Percentiles rank a stretch among this genome's conserved stretches.
Conservation (phyloP, 2,113 vertebrate species). For the Scartelaos histophorus region DNA sequence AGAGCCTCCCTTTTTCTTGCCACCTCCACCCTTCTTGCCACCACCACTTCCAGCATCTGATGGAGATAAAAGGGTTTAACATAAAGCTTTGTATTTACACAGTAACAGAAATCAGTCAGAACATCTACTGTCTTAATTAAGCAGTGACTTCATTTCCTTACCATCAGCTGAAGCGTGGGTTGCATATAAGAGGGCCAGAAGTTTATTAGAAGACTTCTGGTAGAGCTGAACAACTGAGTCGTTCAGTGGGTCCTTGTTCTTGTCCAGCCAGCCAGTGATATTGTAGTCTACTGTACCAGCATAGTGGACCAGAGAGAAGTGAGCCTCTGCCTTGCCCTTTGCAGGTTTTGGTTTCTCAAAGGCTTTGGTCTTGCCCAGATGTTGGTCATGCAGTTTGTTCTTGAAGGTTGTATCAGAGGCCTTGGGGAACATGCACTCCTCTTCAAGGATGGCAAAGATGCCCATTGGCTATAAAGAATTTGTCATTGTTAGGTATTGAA, state of each 20-base stretch:
- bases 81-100: not conserved
- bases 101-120: not conserved
- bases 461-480: slow-evolving; percentile 77
- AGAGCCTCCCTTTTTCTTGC: slow-evolving; percentile 68
- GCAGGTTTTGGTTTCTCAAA: slow-evolving; percentile 89
- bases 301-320: slow-evolving; percentile 87
- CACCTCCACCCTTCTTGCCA: slow-evolving; percentile 61
- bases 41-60: slow-evolving; percentile 36
- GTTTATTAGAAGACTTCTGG: slow-evolving; percentile 67
- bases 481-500: too few species aligned
- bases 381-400: slow-evolving; percentile 90
- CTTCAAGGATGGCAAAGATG: slow-evolving; percentile 77
- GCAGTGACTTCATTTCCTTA: not conserved
- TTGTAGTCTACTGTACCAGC: slow-evolving; percentile 91
- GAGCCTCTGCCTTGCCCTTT: slow-evolving; percentile 86
- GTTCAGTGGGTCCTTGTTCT: slow-evolving; percentile 93
- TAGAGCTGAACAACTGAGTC: slow-evolving; percentile 85
- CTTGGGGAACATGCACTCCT: slow-evolving; percentile 76
- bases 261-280: slow-evolving; percentile 88
- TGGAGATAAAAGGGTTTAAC: not conserved
- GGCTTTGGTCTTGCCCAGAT: slow-evolving; percentile 83
- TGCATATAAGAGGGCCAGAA: slow-evolving; percentile 40
- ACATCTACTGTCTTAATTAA: not conserved
- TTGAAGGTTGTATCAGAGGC: slow-evolving; percentile 82
- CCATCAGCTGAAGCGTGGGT: slow-evolving; percentile 37